phyloP scores from a whole-genome alignment of 2,888 invertebrate species.

The Gymnosoma rotundatum region DNA sequence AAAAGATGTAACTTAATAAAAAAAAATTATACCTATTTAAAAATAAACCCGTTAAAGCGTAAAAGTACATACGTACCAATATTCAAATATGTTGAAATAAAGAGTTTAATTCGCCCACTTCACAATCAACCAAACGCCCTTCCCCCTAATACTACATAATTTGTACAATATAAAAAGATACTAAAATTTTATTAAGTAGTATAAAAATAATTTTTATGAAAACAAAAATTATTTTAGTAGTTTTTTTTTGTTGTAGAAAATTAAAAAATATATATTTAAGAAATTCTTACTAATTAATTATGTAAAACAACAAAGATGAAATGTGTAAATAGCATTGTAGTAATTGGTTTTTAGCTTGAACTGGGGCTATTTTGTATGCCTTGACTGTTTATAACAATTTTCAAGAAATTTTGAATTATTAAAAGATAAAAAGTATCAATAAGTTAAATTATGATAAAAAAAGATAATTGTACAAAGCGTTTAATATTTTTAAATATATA shows the following conservation, averaged over 20 bases:
- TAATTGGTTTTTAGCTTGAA: constrained; percentile 15
- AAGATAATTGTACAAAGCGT: constrained; percentile 68
- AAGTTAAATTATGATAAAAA: constrained; percentile 29
- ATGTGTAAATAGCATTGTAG: constrained; percentile 33
- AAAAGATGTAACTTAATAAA: too few relatives aligned
- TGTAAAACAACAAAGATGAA: constrained; percentile 6
- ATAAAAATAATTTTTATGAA: neutral
- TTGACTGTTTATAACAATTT: constrained; percentile 24
- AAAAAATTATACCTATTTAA: too few relatives aligned
- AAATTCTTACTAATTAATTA: neutral
- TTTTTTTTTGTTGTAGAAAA: constrained; percentile 6
- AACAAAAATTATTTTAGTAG: neutral
- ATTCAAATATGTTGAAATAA: neutral
- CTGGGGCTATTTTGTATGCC: constrained; percentile 8
- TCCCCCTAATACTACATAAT: neutral
- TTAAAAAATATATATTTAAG: neutral
- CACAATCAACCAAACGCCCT: neutral
- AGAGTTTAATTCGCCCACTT: neutral
- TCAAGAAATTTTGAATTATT: constrained; percentile 14
- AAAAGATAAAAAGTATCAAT: constrained; percentile 34
- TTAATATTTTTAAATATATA: constrained; percentile 72
- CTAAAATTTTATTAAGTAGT: neutral
- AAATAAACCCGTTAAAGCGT: too few relatives aligned
- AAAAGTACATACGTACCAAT: neutral
- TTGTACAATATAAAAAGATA: neutral